Conservation (phyloP, 92 coral and sea anemone species). For the Pocillopora grandis region DNA sequence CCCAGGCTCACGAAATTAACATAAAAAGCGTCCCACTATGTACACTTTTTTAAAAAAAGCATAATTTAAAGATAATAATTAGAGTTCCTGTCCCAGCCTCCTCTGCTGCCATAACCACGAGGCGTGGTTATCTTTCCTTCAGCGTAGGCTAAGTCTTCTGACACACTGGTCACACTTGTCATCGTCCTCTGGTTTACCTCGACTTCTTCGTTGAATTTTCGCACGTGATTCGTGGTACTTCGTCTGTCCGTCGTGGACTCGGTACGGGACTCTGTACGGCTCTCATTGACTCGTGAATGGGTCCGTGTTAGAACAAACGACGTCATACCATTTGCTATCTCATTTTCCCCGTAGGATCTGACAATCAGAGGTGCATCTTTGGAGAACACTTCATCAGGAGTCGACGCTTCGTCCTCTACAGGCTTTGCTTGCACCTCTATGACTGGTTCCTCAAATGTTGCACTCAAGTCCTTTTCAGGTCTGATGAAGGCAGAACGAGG, state of each 20-base stretch:
- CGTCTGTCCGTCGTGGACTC: constrained; percentile 10
- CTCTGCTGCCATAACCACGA: constrained; percentile 6
- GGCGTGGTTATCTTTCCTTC: constrained; percentile 35
- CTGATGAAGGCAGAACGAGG: background rate
- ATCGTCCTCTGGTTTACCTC: constrained; percentile 26
- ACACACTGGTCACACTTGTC: constrained; percentile 29
- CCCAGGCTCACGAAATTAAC: background rate
- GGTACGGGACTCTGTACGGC: constrained; percentile 9
- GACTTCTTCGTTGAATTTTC: constrained; percentile 14
- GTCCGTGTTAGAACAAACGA: constrained; percentile 19
- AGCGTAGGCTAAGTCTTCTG: constrained; percentile 37
- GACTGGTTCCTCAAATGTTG: constrained; percentile 40
- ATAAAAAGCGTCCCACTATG: background rate
- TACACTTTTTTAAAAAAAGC: background rate
- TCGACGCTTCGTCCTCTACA: constrained; percentile 19
- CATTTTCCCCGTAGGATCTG: constrained; percentile 21
- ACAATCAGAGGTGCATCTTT: constrained; percentile 14
- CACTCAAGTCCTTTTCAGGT: background rate
- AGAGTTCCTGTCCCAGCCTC: constrained; percentile 32
- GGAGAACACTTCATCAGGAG: constrained; percentile 27
- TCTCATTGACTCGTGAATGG: constrained; percentile 31
- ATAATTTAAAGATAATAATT: constrained; percentile 21
- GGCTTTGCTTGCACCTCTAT: constrained; percentile 38
- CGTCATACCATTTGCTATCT: constrained; percentile 13
- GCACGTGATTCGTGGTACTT: constrained; percentile 11